Evolutionary conservation across 1,140 invertebrate species (phyloP).

Genomic region (Mercenaria mercenaria): DNA sequence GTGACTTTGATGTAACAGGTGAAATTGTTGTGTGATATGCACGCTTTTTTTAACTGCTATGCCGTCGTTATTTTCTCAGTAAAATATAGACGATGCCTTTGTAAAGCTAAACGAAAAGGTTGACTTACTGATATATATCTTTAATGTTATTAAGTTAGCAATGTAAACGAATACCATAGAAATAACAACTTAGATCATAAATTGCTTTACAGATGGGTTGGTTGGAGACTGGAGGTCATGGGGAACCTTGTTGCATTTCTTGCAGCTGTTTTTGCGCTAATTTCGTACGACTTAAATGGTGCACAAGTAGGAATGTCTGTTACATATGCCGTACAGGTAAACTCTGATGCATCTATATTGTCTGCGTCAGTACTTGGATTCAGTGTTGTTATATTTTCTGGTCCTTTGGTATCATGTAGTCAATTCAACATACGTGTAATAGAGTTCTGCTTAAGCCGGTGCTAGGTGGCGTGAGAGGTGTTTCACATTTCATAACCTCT

Average conservation of each 20-base stretch:
- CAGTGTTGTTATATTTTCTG: too few relatives aligned
- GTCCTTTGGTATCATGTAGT: background rate
- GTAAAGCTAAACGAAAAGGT: background rate
- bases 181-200: too few relatives aligned
- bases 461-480: too few relatives aligned
- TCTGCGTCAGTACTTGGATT: too few relatives aligned
- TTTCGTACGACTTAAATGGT: slow-evolving; percentile 81
- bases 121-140: too few relatives aligned
- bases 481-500: background rate
- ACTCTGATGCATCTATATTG: too few relatives aligned
- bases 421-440: background rate
- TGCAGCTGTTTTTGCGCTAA: slow-evolving; percentile 86
- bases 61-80: background rate
- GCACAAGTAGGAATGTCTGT: slow-evolving; percentile 90
- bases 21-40: background rate
- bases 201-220: slow-evolving; percentile 90
- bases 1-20: background rate
- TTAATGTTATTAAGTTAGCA: too few relatives aligned
- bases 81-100: background rate
- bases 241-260: slow-evolving; percentile 87
- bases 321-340: slow-evolving; percentile 85
- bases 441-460: too few relatives aligned
- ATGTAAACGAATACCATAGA: too few relatives aligned
- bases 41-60: background rate
- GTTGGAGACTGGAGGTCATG: slow-evolving; percentile 94